Evolutionary conservation across 64 coral and sea anemone genomes (phyloP).

Genomic region (Platygyra sinensis): DNA sequence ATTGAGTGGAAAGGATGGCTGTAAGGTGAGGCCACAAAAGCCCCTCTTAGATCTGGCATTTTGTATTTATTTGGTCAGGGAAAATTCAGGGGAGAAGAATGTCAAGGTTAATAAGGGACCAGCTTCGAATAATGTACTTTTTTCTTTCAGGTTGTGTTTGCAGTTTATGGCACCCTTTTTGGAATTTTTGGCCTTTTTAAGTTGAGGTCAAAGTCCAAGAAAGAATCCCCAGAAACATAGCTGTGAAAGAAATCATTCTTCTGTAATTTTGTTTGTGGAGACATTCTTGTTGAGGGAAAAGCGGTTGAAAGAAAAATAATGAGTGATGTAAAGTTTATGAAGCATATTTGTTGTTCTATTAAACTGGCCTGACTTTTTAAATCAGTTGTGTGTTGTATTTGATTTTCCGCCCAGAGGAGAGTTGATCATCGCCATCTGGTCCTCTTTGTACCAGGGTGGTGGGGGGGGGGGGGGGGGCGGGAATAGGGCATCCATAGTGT

Average conservation of each 20-base stretch:
- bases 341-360: not conserved
- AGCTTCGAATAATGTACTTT: not conserved
- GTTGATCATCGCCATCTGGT: no score
- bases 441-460: no score
- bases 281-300: not conserved
- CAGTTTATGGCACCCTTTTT: slow-evolving; percentile 60
- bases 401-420: not conserved
- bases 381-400: not conserved
- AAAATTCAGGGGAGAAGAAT: not conserved
- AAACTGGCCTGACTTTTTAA: not conserved
- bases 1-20: no score
- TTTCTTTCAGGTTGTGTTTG: slow-evolving; percentile 41
- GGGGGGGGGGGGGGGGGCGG: no score
- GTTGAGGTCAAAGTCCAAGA: slow-evolving; percentile 51
- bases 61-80: not conserved
- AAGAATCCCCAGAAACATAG: slow-evolving; percentile 8
- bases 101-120: not conserved
- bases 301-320: not conserved
- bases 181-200: slow-evolving; percentile 31
- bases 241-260: slow-evolving; percentile 12
- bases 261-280: not conserved
- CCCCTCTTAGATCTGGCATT: no score
- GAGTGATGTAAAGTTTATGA: not conserved
- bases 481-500: no score
- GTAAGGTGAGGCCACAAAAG: no score